Conservation (phyloP, 2,888 invertebrate species). For the Lasiommata megera region DNA sequence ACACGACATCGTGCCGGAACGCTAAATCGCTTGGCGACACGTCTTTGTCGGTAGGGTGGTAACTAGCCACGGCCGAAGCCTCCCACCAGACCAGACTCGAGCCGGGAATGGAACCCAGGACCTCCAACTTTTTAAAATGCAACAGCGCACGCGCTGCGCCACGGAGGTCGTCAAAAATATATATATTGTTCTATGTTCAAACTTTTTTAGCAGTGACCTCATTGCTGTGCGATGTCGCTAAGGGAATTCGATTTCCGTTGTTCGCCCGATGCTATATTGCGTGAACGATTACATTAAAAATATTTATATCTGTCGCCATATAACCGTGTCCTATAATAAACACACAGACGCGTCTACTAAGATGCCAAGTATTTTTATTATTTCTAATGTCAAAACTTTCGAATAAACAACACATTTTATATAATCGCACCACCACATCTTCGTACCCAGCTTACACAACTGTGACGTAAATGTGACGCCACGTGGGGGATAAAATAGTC, state of each 20-base stretch:
- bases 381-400: conserved; percentile 48
- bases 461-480: conserved; percentile 26
- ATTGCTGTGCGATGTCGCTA: not conserved
- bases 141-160: too few relatives aligned
- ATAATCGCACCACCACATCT: conserved; percentile 25
- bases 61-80: too few relatives aligned
- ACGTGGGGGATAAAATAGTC: conserved; percentile 10
- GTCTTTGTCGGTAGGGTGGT: too few relatives aligned
- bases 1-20: too few relatives aligned
- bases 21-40: too few relatives aligned
- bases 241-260: conserved; percentile 1
- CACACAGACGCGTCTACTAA: conserved; percentile 28
- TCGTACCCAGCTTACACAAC: conserved; percentile 17
- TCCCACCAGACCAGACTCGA: too few relatives aligned
- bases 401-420: conserved; percentile 48
- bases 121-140: too few relatives aligned
- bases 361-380: conserved; percentile 67
- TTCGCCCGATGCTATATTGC: not conserved
- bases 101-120: too few relatives aligned
- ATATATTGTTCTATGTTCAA: not conserved
- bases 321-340: conserved; percentile 19
- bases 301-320: conserved; percentile 3
- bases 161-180: too few relatives aligned
- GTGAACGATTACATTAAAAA: conserved; percentile 2
- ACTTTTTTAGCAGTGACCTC: not conserved